Percentiles rank a stretch among this genome's conserved stretches.
Evolutionary conservation across 2,888 invertebrate genomes (phyloP).

Genomic region (Boloria euphrosyne): DNA sequence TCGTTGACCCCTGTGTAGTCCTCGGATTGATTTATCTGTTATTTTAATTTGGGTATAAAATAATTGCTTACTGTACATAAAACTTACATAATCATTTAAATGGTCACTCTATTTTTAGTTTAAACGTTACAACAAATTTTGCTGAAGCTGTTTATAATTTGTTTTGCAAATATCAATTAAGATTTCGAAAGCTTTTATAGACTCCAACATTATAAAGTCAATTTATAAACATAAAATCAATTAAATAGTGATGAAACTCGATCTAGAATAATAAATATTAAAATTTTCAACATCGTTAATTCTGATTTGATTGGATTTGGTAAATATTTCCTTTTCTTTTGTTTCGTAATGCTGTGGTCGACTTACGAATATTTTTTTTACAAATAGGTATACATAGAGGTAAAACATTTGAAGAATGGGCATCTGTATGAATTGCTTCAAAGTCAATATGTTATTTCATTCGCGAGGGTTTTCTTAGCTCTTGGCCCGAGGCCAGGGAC

Average conservation of each 20-base stretch:
- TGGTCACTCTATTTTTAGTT: too few species aligned
- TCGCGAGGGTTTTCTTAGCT: conserved; percentile 50
- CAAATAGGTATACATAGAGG: background rate
- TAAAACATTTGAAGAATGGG: conserved; percentile 17
- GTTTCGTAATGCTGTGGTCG: background rate
- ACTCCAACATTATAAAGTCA: too few species aligned
- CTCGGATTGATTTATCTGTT: conserved; percentile 18
- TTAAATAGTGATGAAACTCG: background rate
- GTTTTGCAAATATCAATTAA: too few species aligned
- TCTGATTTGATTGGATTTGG: background rate
- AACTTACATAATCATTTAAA: background rate
- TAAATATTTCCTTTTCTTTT: conserved; percentile 8
- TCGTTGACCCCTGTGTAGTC: conserved; percentile 28
- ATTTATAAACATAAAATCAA: background rate
- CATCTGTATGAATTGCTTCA: conserved; percentile 52
- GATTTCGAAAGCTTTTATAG: too few species aligned
- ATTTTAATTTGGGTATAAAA: background rate
- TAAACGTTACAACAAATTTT: too few species aligned
- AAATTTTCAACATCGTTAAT: conserved; percentile 3
- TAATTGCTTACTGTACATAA: background rate
- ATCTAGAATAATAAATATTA: background rate
- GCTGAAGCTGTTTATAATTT: too few species aligned
- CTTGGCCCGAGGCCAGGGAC: conserved; percentile 68
- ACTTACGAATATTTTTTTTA: background rate
- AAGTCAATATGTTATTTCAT: conserved; percentile 56